Evolutionary conservation across 1,140 invertebrate species (phyloP).

Genomic region (Grapholita molesta): DNA sequence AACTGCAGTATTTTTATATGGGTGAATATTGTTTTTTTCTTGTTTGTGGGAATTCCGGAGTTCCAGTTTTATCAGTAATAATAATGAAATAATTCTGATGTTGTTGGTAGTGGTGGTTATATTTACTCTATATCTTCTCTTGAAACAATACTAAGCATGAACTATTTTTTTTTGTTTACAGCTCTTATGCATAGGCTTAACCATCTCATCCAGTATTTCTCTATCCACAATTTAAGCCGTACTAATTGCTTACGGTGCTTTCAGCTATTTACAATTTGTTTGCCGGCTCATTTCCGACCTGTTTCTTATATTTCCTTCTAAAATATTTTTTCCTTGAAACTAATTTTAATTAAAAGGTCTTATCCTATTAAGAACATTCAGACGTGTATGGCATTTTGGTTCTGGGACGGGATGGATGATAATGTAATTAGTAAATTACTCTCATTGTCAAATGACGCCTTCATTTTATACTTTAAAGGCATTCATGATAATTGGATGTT

Average conservation of each 20-base stretch:
- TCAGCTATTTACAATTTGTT: slow-evolving; percentile 9
- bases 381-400: not conserved
- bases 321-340: not conserved
- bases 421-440: not conserved
- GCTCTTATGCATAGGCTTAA: not conserved
- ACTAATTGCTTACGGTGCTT: slow-evolving; percentile 6
- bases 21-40: no score
- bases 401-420: not conserved
- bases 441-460: not conserved
- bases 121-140: no score
- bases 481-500: not conserved
- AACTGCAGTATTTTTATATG: no score
- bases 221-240: not conserved
- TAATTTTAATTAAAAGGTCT: not conserved
- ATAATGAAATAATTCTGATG: no score
- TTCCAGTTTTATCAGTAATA: no score
- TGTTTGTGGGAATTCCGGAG: no score
- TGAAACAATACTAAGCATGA: no score
- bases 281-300: not conserved
- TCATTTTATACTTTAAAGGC: not conserved
- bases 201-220: not conserved
- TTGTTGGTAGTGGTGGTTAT: no score
- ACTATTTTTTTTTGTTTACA: no score
- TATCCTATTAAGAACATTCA: not conserved
- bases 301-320: not conserved